Evolutionary conservation across 92 coral and sea anemone species (phyloP).

Genomic region (Siderastrea siderea): DNA sequence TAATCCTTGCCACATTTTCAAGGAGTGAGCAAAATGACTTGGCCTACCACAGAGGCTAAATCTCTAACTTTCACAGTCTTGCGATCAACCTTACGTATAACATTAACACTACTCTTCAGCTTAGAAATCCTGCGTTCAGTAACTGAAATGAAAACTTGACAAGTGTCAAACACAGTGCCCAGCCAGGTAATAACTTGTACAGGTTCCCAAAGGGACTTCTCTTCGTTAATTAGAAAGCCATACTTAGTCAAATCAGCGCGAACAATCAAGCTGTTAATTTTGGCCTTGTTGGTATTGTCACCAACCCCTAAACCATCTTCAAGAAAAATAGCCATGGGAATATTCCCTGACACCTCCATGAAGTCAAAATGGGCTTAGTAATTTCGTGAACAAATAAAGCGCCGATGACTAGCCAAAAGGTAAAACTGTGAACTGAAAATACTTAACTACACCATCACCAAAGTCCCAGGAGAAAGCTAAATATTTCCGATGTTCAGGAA

Average conservation of each 20-base stretch:
- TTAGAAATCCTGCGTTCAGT: slow-evolving; percentile 11
- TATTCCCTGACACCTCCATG: slow-evolving; percentile 33
- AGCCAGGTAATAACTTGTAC: too few relatives aligned
- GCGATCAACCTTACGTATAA: slow-evolving; percentile 1
- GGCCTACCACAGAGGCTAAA: slow-evolving; percentile 45
- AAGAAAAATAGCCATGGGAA: slow-evolving; percentile 27
- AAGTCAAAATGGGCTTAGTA: neutral
- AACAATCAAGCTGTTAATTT: too few relatives aligned
- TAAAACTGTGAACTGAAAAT: too few relatives aligned
- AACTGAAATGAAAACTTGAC: slow-evolving; percentile 4
- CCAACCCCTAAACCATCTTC: neutral
- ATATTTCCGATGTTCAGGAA: too few relatives aligned
- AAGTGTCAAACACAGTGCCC: slow-evolving; percentile 26
- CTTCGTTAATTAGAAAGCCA: too few relatives aligned
- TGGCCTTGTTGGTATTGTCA: neutral
- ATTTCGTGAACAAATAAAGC: too few relatives aligned
- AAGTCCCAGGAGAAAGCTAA: slow-evolving; percentile 27
- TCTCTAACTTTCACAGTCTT: slow-evolving; percentile 17
- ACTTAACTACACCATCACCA: slow-evolving; percentile 19
- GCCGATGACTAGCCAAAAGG: too few relatives aligned
- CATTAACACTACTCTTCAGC: slow-evolving; percentile 16
- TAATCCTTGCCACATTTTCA: slow-evolving; percentile 1
- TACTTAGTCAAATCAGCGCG: too few relatives aligned
- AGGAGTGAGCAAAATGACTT: slow-evolving; percentile 31
- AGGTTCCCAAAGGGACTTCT: too few relatives aligned